A percentile compares a stretch with the other conserved stretches of the same genome.
Evolutionary conservation across 1,140 invertebrate genomes (phyloP).

Genomic region (Halesus radiatus): DNA sequence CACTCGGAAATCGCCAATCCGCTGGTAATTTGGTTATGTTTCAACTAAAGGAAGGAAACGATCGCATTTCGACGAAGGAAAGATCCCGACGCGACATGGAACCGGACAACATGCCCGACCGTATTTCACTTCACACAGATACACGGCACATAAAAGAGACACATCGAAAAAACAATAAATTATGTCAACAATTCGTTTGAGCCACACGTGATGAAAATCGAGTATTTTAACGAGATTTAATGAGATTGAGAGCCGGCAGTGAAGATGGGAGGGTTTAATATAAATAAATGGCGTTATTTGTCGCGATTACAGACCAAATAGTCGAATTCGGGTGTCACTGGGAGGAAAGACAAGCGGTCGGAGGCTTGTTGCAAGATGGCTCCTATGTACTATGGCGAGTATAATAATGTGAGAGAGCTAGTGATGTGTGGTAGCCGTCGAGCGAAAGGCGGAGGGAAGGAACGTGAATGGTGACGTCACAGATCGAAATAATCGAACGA

Average conservation of each 20-base stretch:
- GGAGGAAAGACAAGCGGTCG: conserved; percentile 48
- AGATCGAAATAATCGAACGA: too few species aligned
- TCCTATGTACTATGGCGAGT: conserved; percentile 32
- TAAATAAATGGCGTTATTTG: conserved; percentile 45
- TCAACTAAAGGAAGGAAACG: conserved; percentile 6
- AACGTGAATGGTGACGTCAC: too few species aligned
- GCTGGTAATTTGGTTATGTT: neutral
- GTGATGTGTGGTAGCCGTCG: neutral
- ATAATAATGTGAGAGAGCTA: conserved; percentile 41
- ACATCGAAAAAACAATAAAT: conserved; percentile 50
- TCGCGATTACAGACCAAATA: conserved; percentile 46
- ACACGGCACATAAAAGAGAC: conserved; percentile 45
- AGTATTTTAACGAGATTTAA: neutral
- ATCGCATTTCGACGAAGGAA: neutral
- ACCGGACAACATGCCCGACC: conserved; percentile 31
- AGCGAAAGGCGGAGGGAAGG: neutral
- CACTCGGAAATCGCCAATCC: conserved; percentile 17
- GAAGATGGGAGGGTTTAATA: too few species aligned
- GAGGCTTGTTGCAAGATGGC: conserved; percentile 49
- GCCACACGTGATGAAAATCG: conserved; percentile 40
- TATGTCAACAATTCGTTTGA: conserved; percentile 48
- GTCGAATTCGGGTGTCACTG: conserved; percentile 48
- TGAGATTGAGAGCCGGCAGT: too few species aligned
- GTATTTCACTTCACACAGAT: conserved; percentile 46
- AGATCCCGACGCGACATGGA: conserved; percentile 16